These are phyloP conservation scores for Stictocephala bisonia DNA, from an alignment of 2,888 invertebrate genomes.

Conservation along the genomic window DNA sequence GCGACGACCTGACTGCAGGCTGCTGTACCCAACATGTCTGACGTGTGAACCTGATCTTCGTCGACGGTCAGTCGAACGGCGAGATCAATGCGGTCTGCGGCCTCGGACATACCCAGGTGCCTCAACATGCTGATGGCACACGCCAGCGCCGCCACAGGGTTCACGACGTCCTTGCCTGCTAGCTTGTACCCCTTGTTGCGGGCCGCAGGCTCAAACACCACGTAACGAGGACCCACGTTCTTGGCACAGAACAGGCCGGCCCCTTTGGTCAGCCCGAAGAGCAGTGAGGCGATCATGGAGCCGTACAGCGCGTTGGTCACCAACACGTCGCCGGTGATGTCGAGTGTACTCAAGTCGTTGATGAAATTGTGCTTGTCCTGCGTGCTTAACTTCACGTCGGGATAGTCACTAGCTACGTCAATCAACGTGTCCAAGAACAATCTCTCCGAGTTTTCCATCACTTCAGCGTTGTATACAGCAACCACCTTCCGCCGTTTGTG, in stretches of 20 bases:
- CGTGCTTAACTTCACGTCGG: neutral
- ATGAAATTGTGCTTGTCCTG: neutral
- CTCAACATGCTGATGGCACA: slow-evolving; percentile 8
- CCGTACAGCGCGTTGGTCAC: slow-evolving; percentile 8
- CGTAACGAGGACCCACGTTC: slow-evolving; percentile 19
- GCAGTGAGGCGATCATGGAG: neutral
- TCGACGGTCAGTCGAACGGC: slow-evolving; percentile 2
- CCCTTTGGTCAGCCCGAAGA: slow-evolving; percentile 1
- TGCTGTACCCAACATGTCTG: slow-evolving; percentile 10
- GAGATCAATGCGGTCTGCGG: neutral
- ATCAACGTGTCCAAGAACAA: neutral
- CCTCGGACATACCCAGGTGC: neutral
- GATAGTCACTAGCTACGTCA: neutral
- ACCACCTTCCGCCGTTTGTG: neutral
- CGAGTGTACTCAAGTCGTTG: neutral
- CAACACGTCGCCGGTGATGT: slow-evolving; percentile 25
- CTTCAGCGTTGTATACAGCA: slow-evolving; percentile 9
- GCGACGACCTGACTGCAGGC: neutral
- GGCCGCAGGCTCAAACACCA: slow-evolving; percentile 28
- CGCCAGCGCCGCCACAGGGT: slow-evolving; percentile 14
- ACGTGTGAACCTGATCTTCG: slow-evolving; percentile 11
- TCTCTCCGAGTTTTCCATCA: slow-evolving; percentile 18
- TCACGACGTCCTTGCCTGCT: slow-evolving; percentile 21
- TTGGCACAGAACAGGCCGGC: neutral
- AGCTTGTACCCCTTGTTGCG: slow-evolving; percentile 16